Percentiles rank a stretch among this genome's conserved stretches.
Evolutionary conservation across 2,113 vertebrate species (phyloP).

Genomic region (Anguilla rostrata): DNA sequence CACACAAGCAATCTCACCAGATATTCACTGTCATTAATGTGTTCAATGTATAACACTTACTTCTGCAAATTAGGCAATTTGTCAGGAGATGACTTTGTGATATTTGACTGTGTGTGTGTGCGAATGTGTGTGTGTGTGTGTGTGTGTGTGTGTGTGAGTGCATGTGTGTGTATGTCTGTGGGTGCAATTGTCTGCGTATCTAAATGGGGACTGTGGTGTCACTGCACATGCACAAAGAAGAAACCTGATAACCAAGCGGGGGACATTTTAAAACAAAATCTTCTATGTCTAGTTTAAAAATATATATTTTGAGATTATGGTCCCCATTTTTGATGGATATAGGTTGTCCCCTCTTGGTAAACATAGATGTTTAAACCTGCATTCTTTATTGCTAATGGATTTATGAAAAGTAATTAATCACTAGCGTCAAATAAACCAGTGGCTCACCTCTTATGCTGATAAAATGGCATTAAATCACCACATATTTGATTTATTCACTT

Average conservation of each 20-base stretch:
- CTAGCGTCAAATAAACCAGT: conserved; percentile 35
- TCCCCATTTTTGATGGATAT: too few species aligned
- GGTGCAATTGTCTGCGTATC: neutral
- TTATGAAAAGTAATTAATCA: neutral
- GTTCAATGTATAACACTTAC: neutral
- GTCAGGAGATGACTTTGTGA: neutral
- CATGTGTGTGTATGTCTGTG: neutral
- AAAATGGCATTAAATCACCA: conserved; percentile 65
- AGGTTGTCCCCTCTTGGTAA: too few species aligned
- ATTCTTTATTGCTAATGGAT: neutral
- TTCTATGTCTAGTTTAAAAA: too few species aligned
- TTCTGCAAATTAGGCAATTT: neutral
- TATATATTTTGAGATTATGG: too few species aligned
- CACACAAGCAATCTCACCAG: neutral
- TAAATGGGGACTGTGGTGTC: neutral
- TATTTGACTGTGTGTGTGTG: neutral
- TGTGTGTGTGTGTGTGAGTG: neutral
- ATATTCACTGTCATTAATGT: too few species aligned
- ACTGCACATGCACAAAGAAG: too few species aligned
- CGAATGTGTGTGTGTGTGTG: neutral
- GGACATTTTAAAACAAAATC: too few species aligned
- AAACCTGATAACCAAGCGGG: too few species aligned
- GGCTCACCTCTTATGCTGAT: conserved; percentile 38
- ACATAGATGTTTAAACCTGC: too few species aligned
- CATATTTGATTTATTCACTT: conserved; percentile 58